Evolutionary conservation across 2,797 vertebrate species (phyloP).

Genomic region (Lepus townsendii): DNA sequence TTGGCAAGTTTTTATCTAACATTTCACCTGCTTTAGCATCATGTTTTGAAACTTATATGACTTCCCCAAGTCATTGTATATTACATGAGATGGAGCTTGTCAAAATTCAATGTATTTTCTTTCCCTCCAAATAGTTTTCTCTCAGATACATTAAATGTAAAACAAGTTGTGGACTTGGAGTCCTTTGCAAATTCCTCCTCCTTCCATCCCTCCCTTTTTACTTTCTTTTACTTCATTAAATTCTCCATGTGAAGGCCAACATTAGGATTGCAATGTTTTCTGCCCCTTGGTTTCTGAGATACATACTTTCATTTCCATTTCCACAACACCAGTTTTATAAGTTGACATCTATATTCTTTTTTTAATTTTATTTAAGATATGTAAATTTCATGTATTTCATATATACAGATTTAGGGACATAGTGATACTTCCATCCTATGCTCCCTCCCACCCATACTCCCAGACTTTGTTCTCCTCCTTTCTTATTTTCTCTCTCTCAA

Average conservation of each 20-base stretch:
- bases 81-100: conserved; percentile 24
- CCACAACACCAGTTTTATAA: not conserved
- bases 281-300: conserved; percentile 43
- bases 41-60: conserved; percentile 14
- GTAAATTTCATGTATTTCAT: no score
- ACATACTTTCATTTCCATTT: conserved; percentile 53
- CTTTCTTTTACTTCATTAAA: not conserved
- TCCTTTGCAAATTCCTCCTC: not conserved
- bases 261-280: not conserved
- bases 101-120: conserved; percentile 19
- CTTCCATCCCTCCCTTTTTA: no score
- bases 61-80: not conserved
- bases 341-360: not conserved
- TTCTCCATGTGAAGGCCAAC: not conserved
- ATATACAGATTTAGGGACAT: no score
- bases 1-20: conserved; percentile 29
- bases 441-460: no score
- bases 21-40: not conserved
- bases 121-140: not conserved
- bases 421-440: no score
- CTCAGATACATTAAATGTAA: conserved; percentile 16
- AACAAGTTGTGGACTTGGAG: not conserved
- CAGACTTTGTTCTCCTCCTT: no score
- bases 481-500: no score
- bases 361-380: not conserved